Evolutionary conservation across 2,113 vertebrate species (phyloP).

Genomic region (Bombycilla garrulus): DNA sequence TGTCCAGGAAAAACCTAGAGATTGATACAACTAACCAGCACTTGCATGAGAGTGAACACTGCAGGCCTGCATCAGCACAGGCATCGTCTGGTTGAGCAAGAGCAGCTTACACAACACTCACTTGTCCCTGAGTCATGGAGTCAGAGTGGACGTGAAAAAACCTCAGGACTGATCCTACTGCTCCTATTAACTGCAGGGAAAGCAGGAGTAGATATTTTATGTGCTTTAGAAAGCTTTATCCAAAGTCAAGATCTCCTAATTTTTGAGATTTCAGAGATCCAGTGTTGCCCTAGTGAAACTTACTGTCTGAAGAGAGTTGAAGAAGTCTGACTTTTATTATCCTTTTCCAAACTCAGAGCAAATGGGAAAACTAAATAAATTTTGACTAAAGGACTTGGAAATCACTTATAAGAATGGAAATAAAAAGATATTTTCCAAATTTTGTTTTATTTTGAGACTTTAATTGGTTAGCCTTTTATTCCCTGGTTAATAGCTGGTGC

Average conservation of each 20-base stretch:
- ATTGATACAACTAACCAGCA: not conserved
- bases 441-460: not conserved
- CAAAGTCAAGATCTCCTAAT: not conserved
- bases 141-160: not conserved
- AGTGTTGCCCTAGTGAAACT: not conserved
- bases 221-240: not conserved
- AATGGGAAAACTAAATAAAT: not conserved
- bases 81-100: not conserved
- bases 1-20: not conserved
- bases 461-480: not conserved
- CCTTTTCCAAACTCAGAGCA: not conserved
- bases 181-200: not conserved
- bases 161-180: not conserved
- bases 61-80: not conserved
- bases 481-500: not conserved
- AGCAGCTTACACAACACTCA: not conserved
- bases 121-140: not conserved
- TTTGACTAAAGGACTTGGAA: not conserved
- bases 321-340: not conserved
- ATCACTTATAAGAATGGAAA: not conserved
- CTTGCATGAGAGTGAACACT: accelerated
- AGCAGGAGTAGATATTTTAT: not conserved
- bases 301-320: not conserved
- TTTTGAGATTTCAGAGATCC: not conserved
- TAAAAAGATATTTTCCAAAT: not conserved